Conservation (phyloP, 2,797 vertebrate genomes). For the Phoxinus dragarum region DNA sequence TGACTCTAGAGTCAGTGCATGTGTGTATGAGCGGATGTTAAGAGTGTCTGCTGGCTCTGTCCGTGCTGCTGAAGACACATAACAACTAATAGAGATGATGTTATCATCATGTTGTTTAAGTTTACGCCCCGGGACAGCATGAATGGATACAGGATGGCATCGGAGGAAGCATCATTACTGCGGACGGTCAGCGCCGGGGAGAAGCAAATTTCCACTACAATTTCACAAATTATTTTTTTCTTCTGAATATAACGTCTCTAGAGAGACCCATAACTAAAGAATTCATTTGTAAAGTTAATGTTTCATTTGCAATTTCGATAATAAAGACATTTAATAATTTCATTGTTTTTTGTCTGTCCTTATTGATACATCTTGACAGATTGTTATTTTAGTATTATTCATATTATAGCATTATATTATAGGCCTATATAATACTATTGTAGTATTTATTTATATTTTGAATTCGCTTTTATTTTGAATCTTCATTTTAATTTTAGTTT, state of each 20-base stretch:
- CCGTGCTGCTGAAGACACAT: neutral
- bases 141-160: neutral
- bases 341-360: neutral
- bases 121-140: neutral
- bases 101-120: neutral
- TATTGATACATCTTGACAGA: neutral
- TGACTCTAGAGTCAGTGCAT: slow-evolving; percentile 17
- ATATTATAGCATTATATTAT: neutral
- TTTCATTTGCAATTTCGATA: neutral
- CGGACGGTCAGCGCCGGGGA: neutral
- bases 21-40: neutral
- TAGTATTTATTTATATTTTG: neutral
- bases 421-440: no score
- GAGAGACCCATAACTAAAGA: neutral
- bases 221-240: neutral
- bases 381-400: neutral
- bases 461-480: neutral
- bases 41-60: slow-evolving; percentile 4
- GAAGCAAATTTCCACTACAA: neutral
- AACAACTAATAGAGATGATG: neutral
- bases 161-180: neutral
- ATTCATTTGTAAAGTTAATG: neutral
- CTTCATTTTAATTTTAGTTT: neutral
- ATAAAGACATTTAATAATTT: neutral
- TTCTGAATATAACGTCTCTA: slow-evolving; percentile 20